phyloP scores from a whole-genome alignment of 2,113 vertebrate species.

The Urocynchramus pylzowi region DNA sequence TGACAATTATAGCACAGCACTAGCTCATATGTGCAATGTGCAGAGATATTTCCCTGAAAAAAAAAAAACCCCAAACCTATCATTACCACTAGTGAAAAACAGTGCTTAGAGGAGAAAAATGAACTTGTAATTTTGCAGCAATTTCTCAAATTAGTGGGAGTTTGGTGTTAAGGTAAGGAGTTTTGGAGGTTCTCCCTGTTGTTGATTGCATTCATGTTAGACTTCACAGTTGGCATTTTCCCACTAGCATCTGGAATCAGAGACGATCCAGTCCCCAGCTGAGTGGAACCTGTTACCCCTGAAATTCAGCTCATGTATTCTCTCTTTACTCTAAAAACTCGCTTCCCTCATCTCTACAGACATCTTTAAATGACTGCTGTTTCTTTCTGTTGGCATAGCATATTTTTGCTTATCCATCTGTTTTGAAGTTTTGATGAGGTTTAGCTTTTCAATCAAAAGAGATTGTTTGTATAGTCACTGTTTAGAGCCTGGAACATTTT shows the following conservation, averaged over 20 bases:
- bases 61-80: neutral
- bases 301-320: constrained; percentile 35
- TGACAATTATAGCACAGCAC: constrained; percentile 39
- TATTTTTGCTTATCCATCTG: constrained; percentile 58
- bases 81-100: neutral
- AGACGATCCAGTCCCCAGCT: neutral
- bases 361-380: constrained; percentile 23
- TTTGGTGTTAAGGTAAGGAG: neutral
- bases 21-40: constrained; percentile 43
- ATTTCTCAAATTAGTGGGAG: neutral
- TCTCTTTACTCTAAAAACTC: neutral
- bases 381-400: constrained; percentile 48
- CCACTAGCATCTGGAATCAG: neutral
- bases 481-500: constrained; percentile 38
- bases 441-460: constrained; percentile 45
- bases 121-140: neutral
- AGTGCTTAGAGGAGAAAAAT: constrained; percentile 12
- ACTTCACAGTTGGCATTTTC: neutral
- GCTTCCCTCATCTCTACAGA: neutral
- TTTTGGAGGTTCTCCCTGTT: neutral
- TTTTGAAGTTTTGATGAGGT: constrained; percentile 57
- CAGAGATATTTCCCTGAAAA: constrained; percentile 12
- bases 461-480: constrained; percentile 37
- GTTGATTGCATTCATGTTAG: neutral
- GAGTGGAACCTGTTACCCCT: constrained; percentile 32